These are phyloP conservation scores for Vespertilio murinus DNA, from an alignment of 2,797 vertebrate species.

Conservation along the genomic window DNA sequence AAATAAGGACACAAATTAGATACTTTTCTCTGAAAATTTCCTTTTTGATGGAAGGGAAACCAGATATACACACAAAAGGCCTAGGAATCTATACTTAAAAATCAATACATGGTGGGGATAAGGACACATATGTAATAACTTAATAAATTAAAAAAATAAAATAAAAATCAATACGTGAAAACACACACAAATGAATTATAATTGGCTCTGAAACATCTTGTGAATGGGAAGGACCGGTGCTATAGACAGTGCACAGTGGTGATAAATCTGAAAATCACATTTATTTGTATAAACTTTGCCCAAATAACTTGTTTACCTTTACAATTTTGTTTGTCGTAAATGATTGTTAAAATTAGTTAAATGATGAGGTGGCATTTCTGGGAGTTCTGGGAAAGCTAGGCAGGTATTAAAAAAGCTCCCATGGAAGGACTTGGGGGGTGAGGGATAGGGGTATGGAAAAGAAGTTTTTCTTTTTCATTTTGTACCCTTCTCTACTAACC, in stretches of 20 bases:
- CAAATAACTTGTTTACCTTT: slow-evolving; percentile 24
- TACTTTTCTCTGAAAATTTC: slow-evolving; percentile 18
- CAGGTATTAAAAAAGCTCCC: neutral
- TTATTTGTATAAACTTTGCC: neutral
- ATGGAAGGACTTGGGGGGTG: neutral
- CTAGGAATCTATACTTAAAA: slow-evolving; percentile 45
- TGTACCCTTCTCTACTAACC: neutral
- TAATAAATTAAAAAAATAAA: too few relatives aligned
- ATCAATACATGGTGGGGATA: neutral
- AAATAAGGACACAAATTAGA: neutral
- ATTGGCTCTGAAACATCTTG: neutral
- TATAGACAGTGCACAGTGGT: neutral
- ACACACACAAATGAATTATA: neutral
- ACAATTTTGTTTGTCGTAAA: slow-evolving; percentile 7
- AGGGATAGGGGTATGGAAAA: neutral
- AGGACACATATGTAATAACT: too few relatives aligned
- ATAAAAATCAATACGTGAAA: neutral
- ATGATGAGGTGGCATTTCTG: neutral
- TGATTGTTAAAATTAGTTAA: slow-evolving; percentile 46
- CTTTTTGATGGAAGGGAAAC: slow-evolving; percentile 19
- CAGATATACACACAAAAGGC: neutral
- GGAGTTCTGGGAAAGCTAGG: slow-evolving; percentile 1
- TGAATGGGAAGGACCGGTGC: neutral
- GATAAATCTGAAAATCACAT: neutral
- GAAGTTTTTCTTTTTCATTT: slow-evolving; percentile 27